Percentiles rank a stretch among this genome's conserved stretches.
Evolutionary conservation across 1,140 invertebrate species (phyloP).

Genomic region (Drosophila sturtevanti): DNA sequence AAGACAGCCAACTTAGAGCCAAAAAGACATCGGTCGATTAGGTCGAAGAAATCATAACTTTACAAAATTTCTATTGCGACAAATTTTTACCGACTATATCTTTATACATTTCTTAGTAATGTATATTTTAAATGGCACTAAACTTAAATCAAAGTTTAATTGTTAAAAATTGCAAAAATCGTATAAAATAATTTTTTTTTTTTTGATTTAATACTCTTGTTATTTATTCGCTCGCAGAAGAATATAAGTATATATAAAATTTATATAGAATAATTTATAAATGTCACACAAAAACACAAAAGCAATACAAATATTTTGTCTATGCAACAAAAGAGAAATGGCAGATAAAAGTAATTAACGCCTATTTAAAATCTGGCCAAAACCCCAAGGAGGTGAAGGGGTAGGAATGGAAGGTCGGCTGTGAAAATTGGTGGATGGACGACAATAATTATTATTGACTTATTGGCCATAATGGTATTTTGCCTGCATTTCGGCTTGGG

Average conservation of each 20-base stretch:
- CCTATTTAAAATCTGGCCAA: constrained; percentile 62
- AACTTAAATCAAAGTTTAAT: too few relatives aligned
- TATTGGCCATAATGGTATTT: constrained; percentile 77
- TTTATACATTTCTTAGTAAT: too few relatives aligned
- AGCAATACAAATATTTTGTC: constrained; percentile 32
- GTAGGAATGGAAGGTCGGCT: too few relatives aligned
- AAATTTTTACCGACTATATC: too few relatives aligned
- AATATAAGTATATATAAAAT: constrained; percentile 48
- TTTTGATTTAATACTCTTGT: too few relatives aligned
- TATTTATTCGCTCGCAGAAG: constrained; percentile 50
- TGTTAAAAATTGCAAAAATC: too few relatives aligned
- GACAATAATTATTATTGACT: constrained; percentile 73
- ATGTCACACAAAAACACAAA: background rate
- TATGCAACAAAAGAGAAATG: constrained; percentile 36
- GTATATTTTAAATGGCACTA: too few relatives aligned
- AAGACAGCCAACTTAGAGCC: too few relatives aligned
- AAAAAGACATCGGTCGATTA: too few relatives aligned
- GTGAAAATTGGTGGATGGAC: constrained; percentile 5
- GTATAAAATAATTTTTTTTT: too few relatives aligned
- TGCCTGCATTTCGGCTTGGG: constrained; percentile 54
- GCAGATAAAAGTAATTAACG: constrained; percentile 79
- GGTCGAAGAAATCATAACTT: too few relatives aligned
- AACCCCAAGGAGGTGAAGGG: background rate
- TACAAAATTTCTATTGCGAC: too few relatives aligned
- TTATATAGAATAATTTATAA: constrained; percentile 58